Base-by-base conservation (phyloP, 2,797 vertebrate genomes). In the Gallinago nigripennis region DNA sequence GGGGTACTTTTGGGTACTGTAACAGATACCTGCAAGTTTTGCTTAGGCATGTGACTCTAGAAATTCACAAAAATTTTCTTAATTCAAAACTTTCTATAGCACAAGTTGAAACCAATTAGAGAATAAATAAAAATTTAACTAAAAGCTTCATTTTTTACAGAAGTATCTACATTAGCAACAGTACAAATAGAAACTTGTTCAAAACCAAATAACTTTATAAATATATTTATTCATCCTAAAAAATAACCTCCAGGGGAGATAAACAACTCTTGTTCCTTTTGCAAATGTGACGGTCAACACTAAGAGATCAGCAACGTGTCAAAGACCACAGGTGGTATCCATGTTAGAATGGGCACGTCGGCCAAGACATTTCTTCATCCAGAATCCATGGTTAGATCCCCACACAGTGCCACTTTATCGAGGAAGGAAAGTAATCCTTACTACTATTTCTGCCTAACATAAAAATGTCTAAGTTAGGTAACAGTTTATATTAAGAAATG, bases 331-430 rank as follows among this genome's bases (percentile, higher is more conserved):
- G 4, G 18, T 2, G 8, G 12, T 23, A 85, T 14, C 43, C 4
- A 2, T 19, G 41, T 61, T 15, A 57, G 25, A 86, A 51, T 0
- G 1, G 45, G 8, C 15, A 81, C 0, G 2, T 5, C 16, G 23
- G 13, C 33, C 53, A 76, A 87, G 41, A 76, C 28, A 71, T 5
- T 14, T 17, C 43, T 75, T 68, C 2, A 0, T 33, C 45, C 70
- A 84, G 53, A 78, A 79, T 61, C 41, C 57, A 58, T 11, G 16
- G 57, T 45, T 35, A 54, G 20, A 18, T 23, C 17, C 14, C 51
- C 16, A 16, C 15, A 31, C 20, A 33, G 16, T 24, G 28, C 3
- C 15, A 50, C 31, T 66, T 66, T 8, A 92, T 16, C 1, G 2
- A 33, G 12, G 11, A 94, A 4, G 21, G 17, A 9, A 89, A 80